Evolutionary conservation across 1,140 invertebrate genomes (phyloP).

Genomic region (Brachionus rotundiformis): DNA sequence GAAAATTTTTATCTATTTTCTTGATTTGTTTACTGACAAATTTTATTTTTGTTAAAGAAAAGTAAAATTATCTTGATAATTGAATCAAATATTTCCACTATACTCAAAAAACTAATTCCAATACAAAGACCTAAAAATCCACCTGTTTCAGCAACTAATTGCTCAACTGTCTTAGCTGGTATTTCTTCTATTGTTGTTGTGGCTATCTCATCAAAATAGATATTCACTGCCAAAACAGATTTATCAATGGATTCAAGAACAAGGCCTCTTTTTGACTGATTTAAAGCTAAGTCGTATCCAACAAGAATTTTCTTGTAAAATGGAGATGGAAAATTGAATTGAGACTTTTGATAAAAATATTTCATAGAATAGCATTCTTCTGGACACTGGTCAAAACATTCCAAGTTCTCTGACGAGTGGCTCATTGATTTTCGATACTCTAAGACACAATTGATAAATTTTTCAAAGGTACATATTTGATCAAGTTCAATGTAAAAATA

Average conservation of each 20-base stretch:
- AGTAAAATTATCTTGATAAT: not conserved
- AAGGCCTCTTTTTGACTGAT: not conserved
- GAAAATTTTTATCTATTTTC: not conserved
- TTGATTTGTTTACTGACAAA: not conserved
- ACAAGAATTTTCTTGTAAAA: not conserved
- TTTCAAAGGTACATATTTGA: not conserved
- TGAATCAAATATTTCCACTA: not conserved
- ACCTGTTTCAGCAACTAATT: not conserved
- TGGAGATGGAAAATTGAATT: slow-evolving; percentile 14
- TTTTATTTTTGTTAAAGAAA: not conserved
- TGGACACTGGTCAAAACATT: not conserved
- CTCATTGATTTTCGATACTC: not conserved
- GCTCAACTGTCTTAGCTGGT: not conserved
- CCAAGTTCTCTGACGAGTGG: not conserved
- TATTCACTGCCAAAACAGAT: slow-evolving; percentile 17
- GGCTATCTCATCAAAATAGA: slow-evolving; percentile 18
- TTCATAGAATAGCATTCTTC: not conserved
- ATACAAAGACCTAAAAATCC: not conserved
- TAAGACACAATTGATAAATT: not conserved
- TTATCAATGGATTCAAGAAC: not conserved
- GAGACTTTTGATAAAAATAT: not conserved
- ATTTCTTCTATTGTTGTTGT: not conserved
- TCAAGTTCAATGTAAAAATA: not conserved
- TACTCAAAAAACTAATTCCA: slow-evolving; percentile 1
- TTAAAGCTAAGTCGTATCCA: not conserved